These are phyloP conservation scores for Diglossa cyanea DNA, from an alignment of 2,797 vertebrate species.

Conservation along the genomic window DNA sequence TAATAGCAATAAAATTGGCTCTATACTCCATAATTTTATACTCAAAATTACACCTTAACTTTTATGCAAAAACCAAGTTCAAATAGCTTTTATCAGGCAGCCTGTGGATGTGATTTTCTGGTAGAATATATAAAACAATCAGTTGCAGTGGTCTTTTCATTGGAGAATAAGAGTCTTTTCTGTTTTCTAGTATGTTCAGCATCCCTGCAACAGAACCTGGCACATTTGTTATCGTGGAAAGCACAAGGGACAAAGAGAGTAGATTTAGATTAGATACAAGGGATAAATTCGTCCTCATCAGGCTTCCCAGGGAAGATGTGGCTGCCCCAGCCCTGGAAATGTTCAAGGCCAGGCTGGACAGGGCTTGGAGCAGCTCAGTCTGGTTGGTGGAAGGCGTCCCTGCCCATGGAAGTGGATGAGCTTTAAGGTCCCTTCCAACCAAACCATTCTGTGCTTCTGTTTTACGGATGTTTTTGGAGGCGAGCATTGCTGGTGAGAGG, in stretches of 20 bases:
- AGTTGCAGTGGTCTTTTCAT: background rate
- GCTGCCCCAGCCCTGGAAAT: background rate
- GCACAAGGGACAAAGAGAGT: background rate
- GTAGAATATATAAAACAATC: background rate
- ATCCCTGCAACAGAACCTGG: background rate
- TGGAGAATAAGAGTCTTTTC: background rate
- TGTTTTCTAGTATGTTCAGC: background rate
- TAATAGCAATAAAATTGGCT: background rate
- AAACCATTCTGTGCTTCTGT: background rate
- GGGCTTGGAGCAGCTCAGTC: background rate
- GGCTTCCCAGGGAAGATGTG: background rate
- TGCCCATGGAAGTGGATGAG: background rate
- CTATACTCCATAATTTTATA: background rate
- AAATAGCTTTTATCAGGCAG: background rate
- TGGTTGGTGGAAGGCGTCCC: background rate
- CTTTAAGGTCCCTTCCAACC: background rate
- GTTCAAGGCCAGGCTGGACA: rapidly evolving
- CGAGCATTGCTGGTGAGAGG: background rate
- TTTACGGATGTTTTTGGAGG: rapidly evolving
- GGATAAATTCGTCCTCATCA: background rate
- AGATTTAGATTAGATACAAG: background rate
- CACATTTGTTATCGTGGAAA: rapidly evolving
- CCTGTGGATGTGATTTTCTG: background rate
- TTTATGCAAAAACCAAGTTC: background rate
- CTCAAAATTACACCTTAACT: background rate